These are phyloP conservation scores for Terebella lapidaria DNA, from an alignment of 2,888 invertebrate genomes.

Conservation along the genomic window DNA sequence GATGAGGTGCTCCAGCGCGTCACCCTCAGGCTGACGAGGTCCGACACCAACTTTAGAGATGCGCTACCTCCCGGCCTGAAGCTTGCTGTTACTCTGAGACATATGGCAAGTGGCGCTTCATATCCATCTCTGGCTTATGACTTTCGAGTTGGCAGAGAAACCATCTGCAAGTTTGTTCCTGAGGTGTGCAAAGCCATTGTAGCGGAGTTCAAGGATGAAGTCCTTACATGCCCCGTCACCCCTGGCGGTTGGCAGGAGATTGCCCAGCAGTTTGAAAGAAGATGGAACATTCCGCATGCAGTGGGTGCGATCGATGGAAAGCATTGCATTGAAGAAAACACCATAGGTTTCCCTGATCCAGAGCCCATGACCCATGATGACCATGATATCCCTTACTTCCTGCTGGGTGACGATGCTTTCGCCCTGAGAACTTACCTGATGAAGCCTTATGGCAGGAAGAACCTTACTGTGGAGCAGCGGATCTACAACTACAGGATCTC, in stretches of 20 bases:
- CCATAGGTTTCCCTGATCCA: constrained; percentile 20
- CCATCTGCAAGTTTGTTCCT: constrained; percentile 13
- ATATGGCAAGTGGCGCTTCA: constrained; percentile 23
- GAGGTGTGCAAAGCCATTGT: constrained; percentile 24
- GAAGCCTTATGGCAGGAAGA: too few species aligned
- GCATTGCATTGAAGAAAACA: constrained; percentile 14
- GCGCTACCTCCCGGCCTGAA: constrained; percentile 20
- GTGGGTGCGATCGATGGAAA: too few species aligned
- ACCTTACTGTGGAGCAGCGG: too few species aligned
- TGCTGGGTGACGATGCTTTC: too few species aligned
- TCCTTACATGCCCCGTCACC: constrained; percentile 16
- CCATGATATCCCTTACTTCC: too few species aligned
- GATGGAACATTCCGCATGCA: too few species aligned
- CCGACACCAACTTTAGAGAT: constrained; percentile 12
- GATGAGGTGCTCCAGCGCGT: constrained; percentile 13
- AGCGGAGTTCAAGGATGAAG: constrained; percentile 19
- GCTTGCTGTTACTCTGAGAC: constrained; percentile 21
- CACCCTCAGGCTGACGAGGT: constrained; percentile 11
- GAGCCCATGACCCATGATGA: constrained; percentile 23
- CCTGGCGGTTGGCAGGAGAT: constrained; percentile 20
- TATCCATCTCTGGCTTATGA: constrained; percentile 22
- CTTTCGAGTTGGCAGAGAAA: constrained; percentile 15
- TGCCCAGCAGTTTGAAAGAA: too few species aligned
- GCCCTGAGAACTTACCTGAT: too few species aligned
- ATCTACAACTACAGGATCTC: too few species aligned